Percentiles rank a stretch among this genome's conserved stretches.
Evolutionary conservation across 2,113 vertebrate genomes (phyloP).

Genomic region (Neopipo cinnamomea): DNA sequence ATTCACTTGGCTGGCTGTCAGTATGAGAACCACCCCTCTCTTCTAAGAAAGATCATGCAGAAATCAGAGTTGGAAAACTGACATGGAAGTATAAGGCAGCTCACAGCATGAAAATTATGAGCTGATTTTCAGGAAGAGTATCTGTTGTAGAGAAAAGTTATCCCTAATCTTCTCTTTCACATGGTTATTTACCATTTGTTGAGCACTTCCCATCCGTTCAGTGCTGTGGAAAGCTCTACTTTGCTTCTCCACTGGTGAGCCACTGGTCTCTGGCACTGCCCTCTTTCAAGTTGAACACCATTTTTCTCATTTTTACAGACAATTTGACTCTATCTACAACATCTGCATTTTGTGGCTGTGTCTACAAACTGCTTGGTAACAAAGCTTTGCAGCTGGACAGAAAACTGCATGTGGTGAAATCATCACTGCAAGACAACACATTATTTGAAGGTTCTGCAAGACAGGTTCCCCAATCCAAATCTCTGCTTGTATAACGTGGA

Average conservation of each 20-base stretch:
- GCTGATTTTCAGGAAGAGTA: neutral
- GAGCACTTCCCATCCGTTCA: neutral
- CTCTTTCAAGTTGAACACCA: neutral
- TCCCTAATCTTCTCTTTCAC: neutral
- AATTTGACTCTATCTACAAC: neutral
- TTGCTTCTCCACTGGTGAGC: neutral
- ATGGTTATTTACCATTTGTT: neutral
- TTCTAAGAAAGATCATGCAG: neutral
- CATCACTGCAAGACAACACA: neutral
- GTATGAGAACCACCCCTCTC: neutral
- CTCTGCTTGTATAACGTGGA: neutral
- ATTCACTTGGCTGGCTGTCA: neutral
- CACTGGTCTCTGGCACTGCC: neutral
- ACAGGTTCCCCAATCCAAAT: neutral
- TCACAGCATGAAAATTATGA: neutral
- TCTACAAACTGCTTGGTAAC: neutral
- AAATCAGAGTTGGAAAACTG: neutral
- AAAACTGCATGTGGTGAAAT: neutral
- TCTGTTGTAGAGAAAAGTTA: neutral
- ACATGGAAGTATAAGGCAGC: neutral
- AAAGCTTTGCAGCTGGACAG: neutral
- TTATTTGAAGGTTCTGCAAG: neutral
- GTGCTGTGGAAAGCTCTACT: neutral
- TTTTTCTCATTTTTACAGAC: neutral
- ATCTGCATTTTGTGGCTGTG: neutral